phyloP scores from a whole-genome alignment of 2,797 vertebrate species.

The Parotocinclus haroldoi region DNA sequence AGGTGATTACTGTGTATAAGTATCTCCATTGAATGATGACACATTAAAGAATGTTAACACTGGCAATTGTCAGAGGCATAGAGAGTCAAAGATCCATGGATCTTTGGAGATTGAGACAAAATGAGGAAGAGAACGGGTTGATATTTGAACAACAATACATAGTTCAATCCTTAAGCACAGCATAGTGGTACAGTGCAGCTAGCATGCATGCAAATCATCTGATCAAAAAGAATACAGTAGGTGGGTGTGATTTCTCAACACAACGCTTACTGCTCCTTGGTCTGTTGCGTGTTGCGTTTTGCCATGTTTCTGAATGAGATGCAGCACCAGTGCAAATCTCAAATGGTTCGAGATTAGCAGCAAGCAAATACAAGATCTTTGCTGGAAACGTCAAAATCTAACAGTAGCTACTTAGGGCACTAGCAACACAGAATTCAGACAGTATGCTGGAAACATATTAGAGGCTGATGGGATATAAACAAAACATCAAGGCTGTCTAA shows the following conservation, averaged over 20 bases:
- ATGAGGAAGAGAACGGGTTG: too few relatives aligned
- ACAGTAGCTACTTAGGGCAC: too few relatives aligned
- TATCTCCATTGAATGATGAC: slow-evolving; percentile 37
- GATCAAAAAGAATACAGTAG: not conserved
- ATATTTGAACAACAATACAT: not conserved
- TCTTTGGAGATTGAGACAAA: too few relatives aligned
- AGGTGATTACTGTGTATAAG: slow-evolving; percentile 39
- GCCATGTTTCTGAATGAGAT: slow-evolving; percentile 23
- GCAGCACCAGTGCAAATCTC: too few relatives aligned
- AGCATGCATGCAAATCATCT: not conserved
- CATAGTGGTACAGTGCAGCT: not conserved
- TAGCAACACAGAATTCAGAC: too few relatives aligned
- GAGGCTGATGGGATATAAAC: too few relatives aligned
- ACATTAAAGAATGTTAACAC: slow-evolving; percentile 39
- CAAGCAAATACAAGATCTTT: too few relatives aligned
- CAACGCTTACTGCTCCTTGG: not conserved
- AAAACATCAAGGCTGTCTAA: too few relatives aligned
- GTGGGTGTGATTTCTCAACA: slow-evolving; percentile 14
- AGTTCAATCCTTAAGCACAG: not conserved
- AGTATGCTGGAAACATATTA: too few relatives aligned
- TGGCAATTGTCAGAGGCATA: slow-evolving; percentile 40
- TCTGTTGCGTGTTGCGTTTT: not conserved
- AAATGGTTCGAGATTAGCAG: too few relatives aligned
- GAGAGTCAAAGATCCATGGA: slow-evolving; percentile 19
- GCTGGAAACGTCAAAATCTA: too few relatives aligned